Percentiles rank a stretch among this genome's conserved stretches.
Evolutionary conservation across 2,797 vertebrate genomes (phyloP).

Genomic region (Thamnophis elegans): DNA sequence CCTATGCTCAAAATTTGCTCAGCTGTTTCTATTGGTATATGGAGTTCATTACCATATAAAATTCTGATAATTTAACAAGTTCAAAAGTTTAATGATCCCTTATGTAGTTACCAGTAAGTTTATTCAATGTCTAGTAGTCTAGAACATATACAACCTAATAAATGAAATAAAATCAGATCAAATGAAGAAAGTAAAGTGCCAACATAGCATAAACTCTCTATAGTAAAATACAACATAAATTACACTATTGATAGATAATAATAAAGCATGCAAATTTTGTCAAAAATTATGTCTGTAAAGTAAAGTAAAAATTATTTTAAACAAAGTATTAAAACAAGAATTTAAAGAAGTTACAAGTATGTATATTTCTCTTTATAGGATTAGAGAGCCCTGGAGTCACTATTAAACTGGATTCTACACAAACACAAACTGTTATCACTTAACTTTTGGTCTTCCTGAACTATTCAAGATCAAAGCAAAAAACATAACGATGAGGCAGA

Average conservation of each 20-base stretch:
- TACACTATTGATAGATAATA: not conserved
- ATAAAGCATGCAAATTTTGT: not conserved
- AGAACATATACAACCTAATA: not conserved
- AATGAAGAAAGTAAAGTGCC: not conserved
- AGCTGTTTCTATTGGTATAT: not conserved
- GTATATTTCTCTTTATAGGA: not conserved
- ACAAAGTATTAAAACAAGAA: not conserved
- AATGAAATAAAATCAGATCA: not conserved
- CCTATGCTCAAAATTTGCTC: not conserved
- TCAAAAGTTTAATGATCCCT: conserved; percentile 7
- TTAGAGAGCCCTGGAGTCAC: not conserved
- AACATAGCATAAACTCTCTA: not conserved
- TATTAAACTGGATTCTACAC: conserved; percentile 15
- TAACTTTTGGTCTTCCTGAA: not conserved
- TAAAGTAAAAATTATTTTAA: not conserved
- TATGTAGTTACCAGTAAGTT: not conserved
- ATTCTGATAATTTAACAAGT: not conserved
- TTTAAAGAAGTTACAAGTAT: not conserved
- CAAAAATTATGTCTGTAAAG: not conserved
- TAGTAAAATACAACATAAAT: not conserved
- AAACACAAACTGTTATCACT: not conserved
- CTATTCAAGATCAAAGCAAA: not conserved
- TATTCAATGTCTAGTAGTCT: not conserved
- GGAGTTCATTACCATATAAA: not conserved
- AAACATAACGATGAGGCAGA: not conserved